These are phyloP conservation scores for Drosophila elegans DNA, from an alignment of 1,140 invertebrate genomes.

Conservation along the genomic window DNA sequence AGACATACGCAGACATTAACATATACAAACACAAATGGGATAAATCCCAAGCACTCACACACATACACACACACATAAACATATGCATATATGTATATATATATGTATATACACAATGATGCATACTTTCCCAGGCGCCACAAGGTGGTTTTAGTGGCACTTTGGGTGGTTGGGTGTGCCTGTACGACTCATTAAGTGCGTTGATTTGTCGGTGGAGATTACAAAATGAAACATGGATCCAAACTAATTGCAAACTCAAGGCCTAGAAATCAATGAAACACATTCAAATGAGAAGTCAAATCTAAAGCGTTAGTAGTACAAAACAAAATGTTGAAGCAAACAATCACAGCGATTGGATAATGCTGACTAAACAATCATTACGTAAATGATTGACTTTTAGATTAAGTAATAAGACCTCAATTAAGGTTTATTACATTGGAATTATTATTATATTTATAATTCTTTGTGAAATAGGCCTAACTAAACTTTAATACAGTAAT, in stretches of 20 bases:
- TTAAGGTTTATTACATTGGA: not conserved
- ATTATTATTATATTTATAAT: not conserved
- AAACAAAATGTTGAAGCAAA: not conserved
- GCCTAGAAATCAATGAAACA: constrained; percentile 11
- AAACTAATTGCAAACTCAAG: constrained; percentile 36
- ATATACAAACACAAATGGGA: constrained; percentile 50
- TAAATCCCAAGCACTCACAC: constrained; percentile 39
- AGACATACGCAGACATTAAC: constrained; percentile 58
- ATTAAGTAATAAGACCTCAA: not conserved
- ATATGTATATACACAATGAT: constrained; percentile 9
- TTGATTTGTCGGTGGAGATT: constrained; percentile 48
- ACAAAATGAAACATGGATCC: constrained; percentile 58
- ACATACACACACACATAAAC: constrained; percentile 15
- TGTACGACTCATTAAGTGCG: constrained; percentile 31
- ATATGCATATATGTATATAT: constrained; percentile 6
- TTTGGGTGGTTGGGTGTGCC: constrained; percentile 7
- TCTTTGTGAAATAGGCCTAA: no score
- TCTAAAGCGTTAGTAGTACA: not conserved
- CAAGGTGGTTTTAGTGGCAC: constrained; percentile 26
- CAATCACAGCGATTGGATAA: constrained; percentile 1
- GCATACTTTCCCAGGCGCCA: constrained; percentile 24
- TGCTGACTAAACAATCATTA: constrained; percentile 5
- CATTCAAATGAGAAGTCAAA: constrained; percentile 8
- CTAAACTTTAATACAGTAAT: no score
- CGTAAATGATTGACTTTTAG: not conserved